Evolutionary conservation across 1,140 invertebrate species (phyloP).

Genomic region (Portunus trituberculatus): DNA sequence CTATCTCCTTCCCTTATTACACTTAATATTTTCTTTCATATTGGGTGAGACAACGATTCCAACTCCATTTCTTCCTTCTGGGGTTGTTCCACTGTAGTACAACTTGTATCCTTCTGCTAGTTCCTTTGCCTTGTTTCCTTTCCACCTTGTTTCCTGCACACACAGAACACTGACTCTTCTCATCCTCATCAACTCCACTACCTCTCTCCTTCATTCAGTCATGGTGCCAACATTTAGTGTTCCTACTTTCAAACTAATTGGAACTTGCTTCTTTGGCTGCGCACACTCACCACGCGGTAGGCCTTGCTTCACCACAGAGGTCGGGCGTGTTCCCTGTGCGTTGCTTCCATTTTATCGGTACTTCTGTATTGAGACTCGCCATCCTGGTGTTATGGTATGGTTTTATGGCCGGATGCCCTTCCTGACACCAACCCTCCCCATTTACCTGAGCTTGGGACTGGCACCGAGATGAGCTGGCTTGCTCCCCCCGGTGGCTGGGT

Average conservation of each 20-base stretch:
- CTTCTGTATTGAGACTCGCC: no score
- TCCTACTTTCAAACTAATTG: not conserved
- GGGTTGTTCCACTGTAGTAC: not conserved
- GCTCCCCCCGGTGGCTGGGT: no score
- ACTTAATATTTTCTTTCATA: not conserved
- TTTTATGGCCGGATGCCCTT: no score
- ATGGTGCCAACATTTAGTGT: slow-evolving; percentile 29
- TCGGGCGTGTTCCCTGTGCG: no score
- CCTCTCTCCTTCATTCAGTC: not conserved
- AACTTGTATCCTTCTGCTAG: not conserved
- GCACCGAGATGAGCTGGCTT: no score
- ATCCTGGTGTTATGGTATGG: no score
- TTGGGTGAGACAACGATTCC: not conserved
- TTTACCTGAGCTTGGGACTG: no score
- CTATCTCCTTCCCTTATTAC: not conserved
- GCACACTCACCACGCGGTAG: no score
- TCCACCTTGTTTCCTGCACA: slow-evolving; percentile 44
- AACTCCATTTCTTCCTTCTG: not conserved
- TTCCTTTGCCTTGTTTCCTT: not conserved
- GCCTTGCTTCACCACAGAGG: no score
- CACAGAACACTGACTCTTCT: not conserved
- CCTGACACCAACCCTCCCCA: no score
- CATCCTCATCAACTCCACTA: not conserved
- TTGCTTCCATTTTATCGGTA: no score
- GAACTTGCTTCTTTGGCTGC: not conserved